Percentiles rank a stretch among this genome's conserved stretches.
Evolutionary conservation across 1,140 invertebrate species (phyloP).

Genomic region (Drosophila varians): DNA sequence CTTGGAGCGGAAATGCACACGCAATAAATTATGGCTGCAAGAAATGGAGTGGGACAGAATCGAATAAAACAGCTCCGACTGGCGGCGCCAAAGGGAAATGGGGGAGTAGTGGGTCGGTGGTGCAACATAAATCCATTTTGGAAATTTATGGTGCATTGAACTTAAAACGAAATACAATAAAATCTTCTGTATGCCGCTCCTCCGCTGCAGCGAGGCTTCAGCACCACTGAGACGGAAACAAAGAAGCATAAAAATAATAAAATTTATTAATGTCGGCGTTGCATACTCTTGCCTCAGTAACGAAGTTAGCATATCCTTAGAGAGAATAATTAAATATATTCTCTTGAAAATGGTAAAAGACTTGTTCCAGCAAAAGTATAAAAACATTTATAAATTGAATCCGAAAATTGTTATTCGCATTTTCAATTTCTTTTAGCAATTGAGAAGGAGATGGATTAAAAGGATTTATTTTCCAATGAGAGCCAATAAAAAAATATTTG

Average conservation of each 20-base stretch:
- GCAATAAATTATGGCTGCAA: slow-evolving; percentile 65
- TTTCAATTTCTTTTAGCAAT: not conserved
- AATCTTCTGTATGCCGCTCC: slow-evolving; percentile 46
- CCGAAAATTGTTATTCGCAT: not conserved
- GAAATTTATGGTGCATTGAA: slow-evolving; percentile 78
- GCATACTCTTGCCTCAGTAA: not conserved
- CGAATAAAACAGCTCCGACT: slow-evolving; percentile 12
- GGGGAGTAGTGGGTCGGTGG: slow-evolving; percentile 14
- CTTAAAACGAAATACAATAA: slow-evolving; percentile 81
- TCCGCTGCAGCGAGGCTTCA: slow-evolving; percentile 37
- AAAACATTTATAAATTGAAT: not conserved
- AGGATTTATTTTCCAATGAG: not conserved
- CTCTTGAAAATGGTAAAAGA: not conserved
- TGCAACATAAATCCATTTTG: slow-evolving; percentile 71
- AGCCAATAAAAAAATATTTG: not conserved
- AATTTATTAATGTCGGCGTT: slow-evolving; percentile 62
- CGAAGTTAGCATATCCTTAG: not conserved
- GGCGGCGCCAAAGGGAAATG: slow-evolving; percentile 1
- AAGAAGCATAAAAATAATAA: slow-evolving; percentile 64
- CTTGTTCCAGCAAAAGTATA: not conserved
- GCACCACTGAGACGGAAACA: slow-evolving; percentile 29
- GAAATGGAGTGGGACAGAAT: slow-evolving; percentile 38
- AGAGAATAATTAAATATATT: not conserved
- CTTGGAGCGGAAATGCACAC: slow-evolving; percentile 67
- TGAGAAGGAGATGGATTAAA: not conserved